These are phyloP conservation scores for Pristionchus entomophagus DNA, from an alignment of 2,888 invertebrate species.

Conservation along the genomic window DNA sequence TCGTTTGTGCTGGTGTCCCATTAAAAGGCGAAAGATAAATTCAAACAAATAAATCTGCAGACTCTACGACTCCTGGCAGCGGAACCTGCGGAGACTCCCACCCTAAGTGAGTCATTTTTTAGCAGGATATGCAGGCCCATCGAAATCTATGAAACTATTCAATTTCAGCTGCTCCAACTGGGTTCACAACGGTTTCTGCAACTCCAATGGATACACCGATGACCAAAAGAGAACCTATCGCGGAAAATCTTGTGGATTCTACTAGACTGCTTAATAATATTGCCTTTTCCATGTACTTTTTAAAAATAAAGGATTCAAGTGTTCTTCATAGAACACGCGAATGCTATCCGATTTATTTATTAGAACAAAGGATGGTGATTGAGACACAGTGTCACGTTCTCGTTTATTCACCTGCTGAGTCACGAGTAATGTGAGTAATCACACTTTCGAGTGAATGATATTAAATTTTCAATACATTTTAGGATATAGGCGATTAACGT, in stretches of 20 bases:
- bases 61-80: neutral
- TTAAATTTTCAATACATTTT: too few species aligned
- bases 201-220: neutral
- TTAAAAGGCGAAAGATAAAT: too few species aligned
- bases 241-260: neutral
- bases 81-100: conserved; percentile 18
- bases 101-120: neutral
- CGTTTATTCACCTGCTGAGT: too few species aligned
- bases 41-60: neutral
- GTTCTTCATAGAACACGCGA: conserved; percentile 26
- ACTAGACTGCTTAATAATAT: neutral
- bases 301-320: conserved; percentile 20
- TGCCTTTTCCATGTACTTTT: neutral
- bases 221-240: conserved; percentile 18
- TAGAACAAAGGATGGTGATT: neutral
- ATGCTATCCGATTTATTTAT: neutral
- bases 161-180: conserved; percentile 11
- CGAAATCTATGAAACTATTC: neutral
- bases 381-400: too few species aligned
- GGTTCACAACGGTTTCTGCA: conserved; percentile 26
- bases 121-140: too few species aligned
- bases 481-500: neutral
- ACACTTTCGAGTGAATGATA: too few species aligned
- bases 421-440: too few species aligned
- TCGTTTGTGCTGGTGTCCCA: neutral